phyloP scores from a whole-genome alignment of 2,797 vertebrate species.

The Pangasius larnaudii region DNA sequence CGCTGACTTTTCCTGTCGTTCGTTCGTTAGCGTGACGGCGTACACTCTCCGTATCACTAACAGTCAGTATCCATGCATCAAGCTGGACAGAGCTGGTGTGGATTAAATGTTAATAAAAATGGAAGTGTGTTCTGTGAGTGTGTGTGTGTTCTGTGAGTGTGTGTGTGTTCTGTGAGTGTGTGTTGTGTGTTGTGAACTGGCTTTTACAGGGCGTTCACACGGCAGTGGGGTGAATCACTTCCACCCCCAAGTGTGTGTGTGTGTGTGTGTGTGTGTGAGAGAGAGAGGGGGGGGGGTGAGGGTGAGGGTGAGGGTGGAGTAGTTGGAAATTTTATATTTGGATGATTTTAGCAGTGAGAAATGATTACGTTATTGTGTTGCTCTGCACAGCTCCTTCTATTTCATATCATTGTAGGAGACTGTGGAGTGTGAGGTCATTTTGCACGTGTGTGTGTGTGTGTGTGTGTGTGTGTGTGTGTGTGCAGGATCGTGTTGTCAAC shows the following conservation, averaged over 20 bases:
- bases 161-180: background rate
- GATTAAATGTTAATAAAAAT: background rate
- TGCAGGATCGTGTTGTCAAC: slow-evolving; percentile 90
- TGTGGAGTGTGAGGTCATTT: background rate
- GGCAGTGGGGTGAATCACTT: background rate
- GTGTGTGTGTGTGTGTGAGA: background rate
- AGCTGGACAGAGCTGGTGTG: background rate
- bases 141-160: background rate
- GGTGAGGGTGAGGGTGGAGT: background rate
- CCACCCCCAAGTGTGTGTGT: background rate
- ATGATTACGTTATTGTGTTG: background rate
- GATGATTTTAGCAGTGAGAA: background rate
- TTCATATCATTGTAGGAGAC: background rate
- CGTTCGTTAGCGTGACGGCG: background rate
- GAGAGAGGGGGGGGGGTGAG: background rate
- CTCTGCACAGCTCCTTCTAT: background rate
- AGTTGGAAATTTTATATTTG: background rate
- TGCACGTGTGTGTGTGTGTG: background rate
- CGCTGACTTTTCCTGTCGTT: too few relatives aligned
- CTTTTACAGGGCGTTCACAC: background rate
- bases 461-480: slow-evolving; percentile 23
- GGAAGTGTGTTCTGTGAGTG: too few relatives aligned
- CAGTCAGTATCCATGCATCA: background rate
- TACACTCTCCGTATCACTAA: background rate
- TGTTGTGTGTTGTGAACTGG: background rate